Percentiles rank a stretch among this genome's conserved stretches.
phyloP scores from a whole-genome alignment of 2,113 vertebrate species.

The Chamaetylas fuelleborni region DNA sequence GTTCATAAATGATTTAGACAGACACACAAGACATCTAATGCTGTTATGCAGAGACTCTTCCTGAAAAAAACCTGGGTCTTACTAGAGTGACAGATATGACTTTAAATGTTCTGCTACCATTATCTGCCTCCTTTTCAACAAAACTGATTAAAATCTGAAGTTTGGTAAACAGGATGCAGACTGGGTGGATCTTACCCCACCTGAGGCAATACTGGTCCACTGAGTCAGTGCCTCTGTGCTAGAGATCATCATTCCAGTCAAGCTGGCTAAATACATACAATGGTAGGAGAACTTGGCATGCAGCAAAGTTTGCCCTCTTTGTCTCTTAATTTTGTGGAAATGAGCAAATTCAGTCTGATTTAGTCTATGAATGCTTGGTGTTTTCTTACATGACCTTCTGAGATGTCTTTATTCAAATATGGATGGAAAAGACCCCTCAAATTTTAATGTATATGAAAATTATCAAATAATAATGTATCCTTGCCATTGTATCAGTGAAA shows the following conservation, averaged over 20 bases:
- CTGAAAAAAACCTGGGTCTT: not conserved
- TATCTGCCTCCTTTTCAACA: not conserved
- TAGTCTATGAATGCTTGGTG: not conserved
- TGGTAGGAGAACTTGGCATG: not conserved
- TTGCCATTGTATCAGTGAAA: not conserved
- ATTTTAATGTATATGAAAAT: not conserved
- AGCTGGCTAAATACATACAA: not conserved
- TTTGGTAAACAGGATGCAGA: not conserved
- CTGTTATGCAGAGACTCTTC: not conserved
- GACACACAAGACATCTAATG: not conserved
- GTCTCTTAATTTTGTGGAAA: not conserved
- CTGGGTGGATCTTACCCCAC: not conserved
- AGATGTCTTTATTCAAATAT: not conserved
- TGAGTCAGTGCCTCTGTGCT: not conserved
- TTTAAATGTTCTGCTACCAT: not conserved
- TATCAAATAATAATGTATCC: not conserved
- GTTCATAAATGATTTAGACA: not conserved
- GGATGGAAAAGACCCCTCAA: not conserved
- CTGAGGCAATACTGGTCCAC: not conserved
- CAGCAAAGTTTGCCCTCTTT: not conserved
- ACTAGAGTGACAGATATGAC: not conserved
- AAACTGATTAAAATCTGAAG: not conserved
- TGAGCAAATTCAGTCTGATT: not conserved
- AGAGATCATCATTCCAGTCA: not conserved
- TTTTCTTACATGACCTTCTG: not conserved